Base-by-base conservation (phyloP, 2,888 invertebrate species). In the Neelides folsomi region DNA sequence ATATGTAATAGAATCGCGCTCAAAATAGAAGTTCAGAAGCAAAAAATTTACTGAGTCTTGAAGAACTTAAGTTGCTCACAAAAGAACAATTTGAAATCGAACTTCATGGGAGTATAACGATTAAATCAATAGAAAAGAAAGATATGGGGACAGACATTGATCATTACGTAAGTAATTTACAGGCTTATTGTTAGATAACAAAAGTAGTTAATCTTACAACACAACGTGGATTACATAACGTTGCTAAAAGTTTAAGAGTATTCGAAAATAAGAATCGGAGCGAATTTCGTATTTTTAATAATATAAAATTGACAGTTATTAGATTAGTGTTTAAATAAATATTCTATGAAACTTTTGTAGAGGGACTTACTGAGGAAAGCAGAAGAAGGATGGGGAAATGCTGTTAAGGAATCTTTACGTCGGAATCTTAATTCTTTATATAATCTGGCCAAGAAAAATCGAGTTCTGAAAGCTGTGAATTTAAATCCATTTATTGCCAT, bases 401-500 rank as follows among this genome's bases (percentile, higher is more conserved):
- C 75, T 39, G 78, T 86, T 18, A 67, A 69, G 1, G 71, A 76
- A 42, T 81, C 83, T 1, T 82, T 88, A 57, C 68, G 75, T 2
- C 75, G 82, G n/a, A 83, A 87, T 68, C 68, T 88, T 40, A 72
- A 77, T 52, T 74, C 78, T 1, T 69, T 87, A 48, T 76, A 79
- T 1, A 78, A 80, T 66, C 67, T 69, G 12, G 74, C 77, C 52
- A 71, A 72, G 41, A 76, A 75, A 18, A 70, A 70, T 2, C 73
- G 76, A 0, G 75, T 76, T 53, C 71, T 49, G 72, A 15, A 75
- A 75, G 19, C 54, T 46, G 75, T 81, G 64, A 77, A 76, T 15
- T 71, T 83, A n/a, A 78, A 79, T 66, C 86, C 87, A 0, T 88
- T 82, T 68, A 72, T 88, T 7, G 77, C 76, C 61, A 75, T 80